These are phyloP conservation scores for Coenonympha glycerion DNA, from an alignment of 2,888 invertebrate species.

Conservation along the genomic window DNA sequence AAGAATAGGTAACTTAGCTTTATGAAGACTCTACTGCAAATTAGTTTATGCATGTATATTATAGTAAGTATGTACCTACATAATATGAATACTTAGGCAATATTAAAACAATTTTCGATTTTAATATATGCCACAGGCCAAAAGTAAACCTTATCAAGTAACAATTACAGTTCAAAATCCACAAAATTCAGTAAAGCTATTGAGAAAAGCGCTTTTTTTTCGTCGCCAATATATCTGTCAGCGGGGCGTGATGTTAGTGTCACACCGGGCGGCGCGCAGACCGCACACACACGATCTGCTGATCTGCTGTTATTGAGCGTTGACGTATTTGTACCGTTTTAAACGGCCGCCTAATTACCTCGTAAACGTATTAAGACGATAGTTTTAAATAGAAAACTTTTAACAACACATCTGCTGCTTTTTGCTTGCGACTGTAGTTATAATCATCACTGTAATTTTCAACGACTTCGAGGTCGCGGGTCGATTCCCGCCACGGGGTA, in stretches of 20 bases:
- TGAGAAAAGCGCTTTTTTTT: conserved; percentile 36
- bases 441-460: no score
- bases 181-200: background rate
- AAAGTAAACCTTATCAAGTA: background rate
- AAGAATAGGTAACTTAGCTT: no score
- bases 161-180: conserved; percentile 1
- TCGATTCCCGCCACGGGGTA: no score
- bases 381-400: background rate
- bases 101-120: no score
- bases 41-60: no score
- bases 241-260: conserved; percentile 61
- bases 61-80: no score
- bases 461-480: no score
- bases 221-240: conserved; percentile 70
- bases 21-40: no score
- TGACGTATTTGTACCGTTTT: conserved; percentile 60
- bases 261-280: conserved; percentile 62
- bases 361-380: conserved; percentile 56
- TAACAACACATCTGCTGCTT: background rate
- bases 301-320: conserved; percentile 50
- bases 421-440: background rate
- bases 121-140: background rate
- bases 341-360: conserved; percentile 50
- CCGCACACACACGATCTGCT: conserved; percentile 57
- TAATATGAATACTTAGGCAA: no score